Evolutionary conservation across 2,113 vertebrate genomes (phyloP).

Genomic region (Apodemus speciosus): DNA sequence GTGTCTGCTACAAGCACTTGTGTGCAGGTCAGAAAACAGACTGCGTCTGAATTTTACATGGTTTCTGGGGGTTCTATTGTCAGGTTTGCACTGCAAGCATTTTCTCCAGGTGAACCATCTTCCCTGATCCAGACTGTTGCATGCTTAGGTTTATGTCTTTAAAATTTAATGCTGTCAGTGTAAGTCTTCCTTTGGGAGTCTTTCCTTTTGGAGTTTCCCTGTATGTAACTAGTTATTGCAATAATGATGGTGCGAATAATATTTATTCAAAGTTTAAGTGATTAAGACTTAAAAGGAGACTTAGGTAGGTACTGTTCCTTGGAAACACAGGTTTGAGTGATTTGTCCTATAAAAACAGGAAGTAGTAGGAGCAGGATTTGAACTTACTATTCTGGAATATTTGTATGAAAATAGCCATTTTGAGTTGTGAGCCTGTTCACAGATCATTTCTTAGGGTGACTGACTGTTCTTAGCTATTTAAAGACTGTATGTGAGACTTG

Average conservation of each 20-base stretch:
- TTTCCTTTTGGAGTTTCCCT: neutral
- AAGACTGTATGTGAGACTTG: neutral
- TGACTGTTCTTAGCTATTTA: neutral
- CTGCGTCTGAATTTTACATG: neutral
- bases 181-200: neutral
- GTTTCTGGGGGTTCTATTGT: neutral
- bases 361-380: neutral
- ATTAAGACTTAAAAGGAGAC: neutral
- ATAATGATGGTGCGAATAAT: neutral
- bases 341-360: neutral
- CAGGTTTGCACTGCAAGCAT: too few species aligned
- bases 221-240: neutral
- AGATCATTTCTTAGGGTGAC: slow-evolving; percentile 6
- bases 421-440: neutral
- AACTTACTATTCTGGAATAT: neutral
- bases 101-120: neutral
- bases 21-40: neutral
- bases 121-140: neutral
- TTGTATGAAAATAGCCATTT: neutral
- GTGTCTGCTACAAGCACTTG: neutral
- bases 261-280: neutral
- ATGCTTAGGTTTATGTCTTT: neutral
- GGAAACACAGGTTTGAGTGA: neutral
- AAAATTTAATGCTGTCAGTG: neutral
- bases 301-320: neutral